phyloP scores from a whole-genome alignment of 2,888 invertebrate species.

The Ectobius pallidus region DNA sequence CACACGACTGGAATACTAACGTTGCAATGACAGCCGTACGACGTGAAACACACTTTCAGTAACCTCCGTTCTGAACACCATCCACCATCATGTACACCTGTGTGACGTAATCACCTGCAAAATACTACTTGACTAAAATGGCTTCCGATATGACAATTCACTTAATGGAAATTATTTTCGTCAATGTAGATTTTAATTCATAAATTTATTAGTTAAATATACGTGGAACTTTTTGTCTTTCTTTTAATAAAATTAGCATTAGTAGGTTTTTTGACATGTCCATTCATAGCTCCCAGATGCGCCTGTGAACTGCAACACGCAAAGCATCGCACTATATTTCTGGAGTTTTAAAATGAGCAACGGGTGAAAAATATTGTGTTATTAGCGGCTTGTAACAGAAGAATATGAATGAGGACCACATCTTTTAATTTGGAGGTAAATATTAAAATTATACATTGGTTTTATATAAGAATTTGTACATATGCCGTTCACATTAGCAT shows the following conservation, averaged over 20 bases:
- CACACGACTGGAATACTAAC: constrained; percentile 19
- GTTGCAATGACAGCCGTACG: not conserved
- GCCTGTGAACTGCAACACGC: constrained; percentile 32
- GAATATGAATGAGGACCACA: constrained; percentile 89
- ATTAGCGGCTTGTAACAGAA: constrained; percentile 38
- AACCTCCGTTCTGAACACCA: not conserved
- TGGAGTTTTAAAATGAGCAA: constrained; percentile 29
- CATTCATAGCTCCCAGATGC: constrained; percentile 19
- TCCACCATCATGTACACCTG: constrained; percentile 33
- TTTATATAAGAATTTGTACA: no score
- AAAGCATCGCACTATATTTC: not conserved
- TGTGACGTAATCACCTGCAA: constrained; percentile 28
- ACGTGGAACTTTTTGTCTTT: no score
- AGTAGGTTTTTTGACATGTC: not conserved
- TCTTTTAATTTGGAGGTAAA: constrained; percentile 83
- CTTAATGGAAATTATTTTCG: no score
- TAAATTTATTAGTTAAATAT: no score
- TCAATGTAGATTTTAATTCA: no score
- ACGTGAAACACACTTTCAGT: not conserved
- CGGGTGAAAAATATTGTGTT: constrained; percentile 27
- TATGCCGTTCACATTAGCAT: no score
- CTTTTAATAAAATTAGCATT: no score
- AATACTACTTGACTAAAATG: not conserved
- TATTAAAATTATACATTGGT: no score
- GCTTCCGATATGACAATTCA: no score